A percentile compares a stretch with the other conserved stretches of the same genome.
Evolutionary conservation across 2,113 vertebrate genomes (phyloP).

Genomic region (Dasyornis broadbenti): DNA sequence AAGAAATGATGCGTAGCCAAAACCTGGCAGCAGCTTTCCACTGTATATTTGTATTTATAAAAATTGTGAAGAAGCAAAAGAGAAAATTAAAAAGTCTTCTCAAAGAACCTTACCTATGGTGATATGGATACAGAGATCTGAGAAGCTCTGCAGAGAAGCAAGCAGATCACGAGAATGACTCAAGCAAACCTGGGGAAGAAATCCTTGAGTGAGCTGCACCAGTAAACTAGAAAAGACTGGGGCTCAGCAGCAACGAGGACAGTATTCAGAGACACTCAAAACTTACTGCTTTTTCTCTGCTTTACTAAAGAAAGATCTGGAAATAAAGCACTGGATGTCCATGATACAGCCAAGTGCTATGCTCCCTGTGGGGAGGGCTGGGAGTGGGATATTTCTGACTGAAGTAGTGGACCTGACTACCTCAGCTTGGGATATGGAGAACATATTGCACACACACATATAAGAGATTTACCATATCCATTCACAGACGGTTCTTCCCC

Average conservation of each 20-base stretch:
- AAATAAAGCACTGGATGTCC: not conserved
- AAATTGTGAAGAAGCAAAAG: not conserved
- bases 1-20: not conserved
- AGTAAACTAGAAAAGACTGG: not conserved
- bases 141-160: not conserved
- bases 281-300: not conserved
- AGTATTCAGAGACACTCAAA: not conserved
- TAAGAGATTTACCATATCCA: not conserved
- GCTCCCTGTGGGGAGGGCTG: not conserved
- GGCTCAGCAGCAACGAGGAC: not conserved
- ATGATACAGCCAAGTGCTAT: not conserved
- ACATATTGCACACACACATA: not conserved
- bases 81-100: not conserved
- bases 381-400: not conserved
- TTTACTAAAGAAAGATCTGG: not conserved
- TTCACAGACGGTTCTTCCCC: not conserved
- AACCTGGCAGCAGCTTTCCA: not conserved
- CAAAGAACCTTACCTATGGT: not conserved
- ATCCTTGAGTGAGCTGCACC: not conserved
- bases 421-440: not conserved
- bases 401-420: not conserved
- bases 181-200: not conserved
- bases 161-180: not conserved
- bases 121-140: not conserved
- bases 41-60: not conserved